These are phyloP conservation scores for Lutjanus erythropterus DNA, from an alignment of 2,113 vertebrate species.

Conservation along the genomic window DNA sequence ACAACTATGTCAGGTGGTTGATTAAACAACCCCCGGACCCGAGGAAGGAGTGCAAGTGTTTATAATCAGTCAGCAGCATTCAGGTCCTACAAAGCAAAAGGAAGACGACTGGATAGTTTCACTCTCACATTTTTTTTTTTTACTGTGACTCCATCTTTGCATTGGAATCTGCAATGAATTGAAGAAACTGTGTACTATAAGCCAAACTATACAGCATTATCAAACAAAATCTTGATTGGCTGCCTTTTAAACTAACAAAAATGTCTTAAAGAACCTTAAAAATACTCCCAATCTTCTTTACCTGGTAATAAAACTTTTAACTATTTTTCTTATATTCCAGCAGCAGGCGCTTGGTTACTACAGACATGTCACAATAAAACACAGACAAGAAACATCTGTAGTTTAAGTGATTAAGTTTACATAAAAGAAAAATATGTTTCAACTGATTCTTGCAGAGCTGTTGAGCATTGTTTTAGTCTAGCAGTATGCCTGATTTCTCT, in stretches of 20 bases:
- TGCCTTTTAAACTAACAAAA: not conserved
- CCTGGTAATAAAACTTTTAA: not conserved
- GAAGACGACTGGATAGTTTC: not conserved
- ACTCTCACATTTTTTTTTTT: too few species aligned
- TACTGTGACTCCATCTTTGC: not conserved
- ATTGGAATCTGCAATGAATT: not conserved
- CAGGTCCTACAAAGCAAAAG: not conserved
- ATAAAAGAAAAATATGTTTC: constrained; percentile 7
- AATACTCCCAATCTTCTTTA: not conserved
- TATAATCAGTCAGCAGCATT: not conserved
- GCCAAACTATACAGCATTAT: not conserved
- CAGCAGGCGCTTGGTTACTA: not conserved
- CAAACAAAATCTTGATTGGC: not conserved
- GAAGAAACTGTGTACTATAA: not conserved
- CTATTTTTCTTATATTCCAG: not conserved
- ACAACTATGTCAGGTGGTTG: not conserved
- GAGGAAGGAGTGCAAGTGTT: constrained; percentile 3
- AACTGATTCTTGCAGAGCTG: not conserved
- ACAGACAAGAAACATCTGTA: not conserved
- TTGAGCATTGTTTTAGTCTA: not conserved
- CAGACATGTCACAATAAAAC: not conserved
- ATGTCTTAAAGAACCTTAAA: not conserved
- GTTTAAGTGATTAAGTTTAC: not conserved
- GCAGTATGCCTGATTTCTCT: not conserved
- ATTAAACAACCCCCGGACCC: not conserved